Evolutionary conservation across 2,113 vertebrate species (phyloP), one percentile per base, ranked within the genome.

Genomic region (Natator depressus): DNA sequence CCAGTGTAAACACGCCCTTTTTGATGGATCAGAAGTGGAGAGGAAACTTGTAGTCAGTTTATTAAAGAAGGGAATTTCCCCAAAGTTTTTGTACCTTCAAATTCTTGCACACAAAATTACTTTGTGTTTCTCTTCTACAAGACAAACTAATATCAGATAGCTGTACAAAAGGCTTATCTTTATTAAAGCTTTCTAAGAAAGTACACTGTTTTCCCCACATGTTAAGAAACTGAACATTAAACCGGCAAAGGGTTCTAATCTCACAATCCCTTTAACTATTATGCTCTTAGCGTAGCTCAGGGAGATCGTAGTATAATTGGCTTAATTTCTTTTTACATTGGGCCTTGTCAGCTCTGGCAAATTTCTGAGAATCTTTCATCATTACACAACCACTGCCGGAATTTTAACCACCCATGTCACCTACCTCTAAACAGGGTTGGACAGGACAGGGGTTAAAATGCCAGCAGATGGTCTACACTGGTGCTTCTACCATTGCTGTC

Each of bases 61-160:
- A 59, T 17, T n/a, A 8, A 24, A 29, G 19, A 31, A 31, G 62
- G 17, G 17, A 9, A n/a, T 69, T 69, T n/a, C 62, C 62, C 35
- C 17, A n/a, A 35, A 31, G 59, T 31, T 62, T 62, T 62, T 62
- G 35, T 69, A 69, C 8, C 35, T 69, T 69, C 16, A 9, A 69
- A n/a, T 22, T 42, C 12, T 75, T 75, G 69, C n/a, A 38, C 69
- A 75, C n/a, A 42, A 42, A 75, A 19, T 38, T n/a, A 75, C 38
- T 75, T 38, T 75, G 5, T 75, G 20, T 75, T 75, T 75, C 69
- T 46, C 47, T 78, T 78, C 42, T 38, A 29, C 46, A 78, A 78
- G n/a, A 2, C 24, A 1, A 17, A 4, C 35, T 3, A 1, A 19
- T 1, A 16, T 4, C 16, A 2, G 53, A 20, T 0, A 0, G 65